phyloP scores from a whole-genome alignment of 2,113 vertebrate species.

The Nothocercus nigrocapillus region DNA sequence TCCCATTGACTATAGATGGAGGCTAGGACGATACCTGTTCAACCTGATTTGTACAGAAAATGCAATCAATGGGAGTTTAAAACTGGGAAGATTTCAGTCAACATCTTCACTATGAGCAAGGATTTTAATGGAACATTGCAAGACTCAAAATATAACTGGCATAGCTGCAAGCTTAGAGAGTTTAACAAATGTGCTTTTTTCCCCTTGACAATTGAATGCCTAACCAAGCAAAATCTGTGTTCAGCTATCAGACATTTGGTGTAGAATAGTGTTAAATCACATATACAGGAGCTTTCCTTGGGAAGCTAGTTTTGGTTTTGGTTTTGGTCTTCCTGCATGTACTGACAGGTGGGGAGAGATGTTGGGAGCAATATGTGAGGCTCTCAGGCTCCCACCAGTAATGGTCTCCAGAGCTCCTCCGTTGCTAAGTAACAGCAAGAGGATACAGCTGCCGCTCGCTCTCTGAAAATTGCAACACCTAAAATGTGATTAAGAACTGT shows the following conservation, averaged over 20 bases:
- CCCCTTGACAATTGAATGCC: not conserved
- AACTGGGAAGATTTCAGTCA: not conserved
- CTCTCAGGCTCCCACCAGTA: conserved; percentile 17
- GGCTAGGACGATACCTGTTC: not conserved
- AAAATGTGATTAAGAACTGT: conserved; percentile 46
- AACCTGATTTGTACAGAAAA: not conserved
- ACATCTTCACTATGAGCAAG: not conserved
- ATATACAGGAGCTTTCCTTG: not conserved
- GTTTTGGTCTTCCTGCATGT: not conserved
- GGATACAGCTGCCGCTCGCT: not conserved
- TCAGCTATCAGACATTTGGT: not conserved
- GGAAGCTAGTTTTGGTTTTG: not conserved
- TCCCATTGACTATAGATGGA: not conserved
- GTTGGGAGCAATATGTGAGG: not conserved
- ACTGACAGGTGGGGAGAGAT: conserved; percentile 23
- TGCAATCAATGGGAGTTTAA: not conserved
- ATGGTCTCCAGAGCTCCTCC: conserved; percentile 28
- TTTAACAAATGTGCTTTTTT: not conserved
- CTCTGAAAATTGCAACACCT: conserved; percentile 33
- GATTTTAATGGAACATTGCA: not conserved
- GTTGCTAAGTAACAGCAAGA: conserved; percentile 73
- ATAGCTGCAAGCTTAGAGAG: not conserved
- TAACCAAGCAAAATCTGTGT: not conserved
- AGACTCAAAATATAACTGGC: not conserved
- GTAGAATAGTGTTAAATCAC: conserved; percentile 5